Evolutionary conservation across 2,113 vertebrate species (phyloP).

Genomic region (Caracal caracal): DNA sequence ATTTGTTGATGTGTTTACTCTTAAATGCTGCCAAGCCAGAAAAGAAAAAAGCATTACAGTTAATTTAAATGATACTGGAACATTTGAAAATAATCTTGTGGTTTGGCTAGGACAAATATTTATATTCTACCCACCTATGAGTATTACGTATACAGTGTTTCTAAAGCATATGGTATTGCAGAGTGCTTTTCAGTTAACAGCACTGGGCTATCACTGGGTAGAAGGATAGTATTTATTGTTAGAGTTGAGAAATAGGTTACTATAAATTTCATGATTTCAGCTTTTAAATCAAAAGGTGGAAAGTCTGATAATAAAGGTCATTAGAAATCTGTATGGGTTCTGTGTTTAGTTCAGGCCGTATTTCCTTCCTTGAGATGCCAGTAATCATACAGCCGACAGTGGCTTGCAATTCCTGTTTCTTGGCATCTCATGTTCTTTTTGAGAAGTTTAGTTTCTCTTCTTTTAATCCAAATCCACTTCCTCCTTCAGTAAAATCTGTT

Average conservation of each 20-base stretch:
- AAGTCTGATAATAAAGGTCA: not conserved
- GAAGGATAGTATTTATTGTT: not conserved
- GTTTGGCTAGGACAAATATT: not conserved
- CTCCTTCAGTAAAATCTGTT: not conserved
- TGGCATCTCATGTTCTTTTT: not conserved
- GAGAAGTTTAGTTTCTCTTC: not conserved
- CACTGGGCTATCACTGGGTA: not conserved
- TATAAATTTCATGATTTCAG: not conserved
- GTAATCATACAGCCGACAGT: not conserved
- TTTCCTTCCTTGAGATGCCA: not conserved
- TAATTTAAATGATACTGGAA: not conserved
- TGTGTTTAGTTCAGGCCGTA: not conserved
- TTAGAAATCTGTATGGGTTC: not conserved
- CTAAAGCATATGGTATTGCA: not conserved
- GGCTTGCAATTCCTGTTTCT: not conserved
- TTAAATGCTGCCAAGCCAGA: not conserved
- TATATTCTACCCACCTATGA: not conserved
- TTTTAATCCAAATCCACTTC: not conserved
- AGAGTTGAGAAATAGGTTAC: not conserved
- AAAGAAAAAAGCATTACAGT: not conserved
- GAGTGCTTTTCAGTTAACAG: not conserved
- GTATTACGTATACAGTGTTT: slow-evolving; percentile 29
- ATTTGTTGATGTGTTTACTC: slow-evolving; percentile 47
- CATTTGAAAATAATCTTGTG: not conserved
- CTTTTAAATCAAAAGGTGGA: not conserved